These are phyloP conservation scores for Sarcophaga variegata DNA, from an alignment of 2,888 invertebrate genomes.

Conservation along the genomic window DNA sequence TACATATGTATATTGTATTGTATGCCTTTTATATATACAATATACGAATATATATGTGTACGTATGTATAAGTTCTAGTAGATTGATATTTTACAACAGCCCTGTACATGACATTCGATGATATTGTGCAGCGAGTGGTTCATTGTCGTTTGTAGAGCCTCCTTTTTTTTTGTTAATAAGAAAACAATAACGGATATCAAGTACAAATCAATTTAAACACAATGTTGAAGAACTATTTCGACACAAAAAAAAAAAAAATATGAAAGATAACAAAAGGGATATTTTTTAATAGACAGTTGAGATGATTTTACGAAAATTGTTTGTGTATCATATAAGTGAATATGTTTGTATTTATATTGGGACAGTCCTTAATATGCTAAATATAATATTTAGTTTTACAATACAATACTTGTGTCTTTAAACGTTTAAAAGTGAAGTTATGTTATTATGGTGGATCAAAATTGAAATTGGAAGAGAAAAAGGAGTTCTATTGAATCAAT, in stretches of 20 bases:
- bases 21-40: neutral
- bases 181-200: constrained; percentile 55
- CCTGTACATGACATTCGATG: constrained; percentile 52
- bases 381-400: neutral
- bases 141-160: constrained; percentile 16
- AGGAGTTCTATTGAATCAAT: no score
- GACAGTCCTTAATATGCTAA: constrained; percentile 32
- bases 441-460: no score
- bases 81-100: constrained; percentile 26
- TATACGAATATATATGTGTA: neutral
- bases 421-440: no score
- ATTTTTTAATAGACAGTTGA: constrained; percentile 41
- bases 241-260: neutral
- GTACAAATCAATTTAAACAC: constrained; percentile 52
- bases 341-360: neutral
- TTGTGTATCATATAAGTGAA: neutral
- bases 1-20: neutral
- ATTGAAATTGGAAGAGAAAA: no score
- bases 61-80: constrained; percentile 1
- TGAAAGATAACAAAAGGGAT: neutral
- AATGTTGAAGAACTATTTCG: constrained; percentile 7
- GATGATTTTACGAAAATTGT: constrained; percentile 29
- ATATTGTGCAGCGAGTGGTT: constrained; percentile 27
- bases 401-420: no score
- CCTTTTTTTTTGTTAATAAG: neutral